Evolutionary conservation across 2,888 invertebrate genomes (phyloP).

Genomic region (Dolomedes plantarius): DNA sequence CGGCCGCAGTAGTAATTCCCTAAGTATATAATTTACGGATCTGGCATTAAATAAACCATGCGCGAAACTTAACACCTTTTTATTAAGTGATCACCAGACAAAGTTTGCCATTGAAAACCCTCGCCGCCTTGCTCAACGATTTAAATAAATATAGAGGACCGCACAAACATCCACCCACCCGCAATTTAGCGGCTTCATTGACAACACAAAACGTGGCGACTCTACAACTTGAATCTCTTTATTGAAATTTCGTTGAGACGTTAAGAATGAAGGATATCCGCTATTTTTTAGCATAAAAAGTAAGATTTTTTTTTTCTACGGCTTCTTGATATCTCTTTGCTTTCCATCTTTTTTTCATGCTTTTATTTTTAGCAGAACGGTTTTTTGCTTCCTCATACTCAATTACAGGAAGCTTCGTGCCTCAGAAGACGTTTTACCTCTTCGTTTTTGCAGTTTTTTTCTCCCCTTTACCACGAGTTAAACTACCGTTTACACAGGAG

Average conservation of each 20-base stretch:
- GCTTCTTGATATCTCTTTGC: not conserved
- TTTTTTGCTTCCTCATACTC: conserved; percentile 16
- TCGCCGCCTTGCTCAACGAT: conserved; percentile 3
- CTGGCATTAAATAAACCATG: not conserved
- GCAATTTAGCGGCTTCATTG: conserved; percentile 20
- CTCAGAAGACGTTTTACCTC: conserved; percentile 13
- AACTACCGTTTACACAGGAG: conserved; percentile 2
- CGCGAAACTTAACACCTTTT: conserved; percentile 10
- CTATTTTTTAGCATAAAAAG: conserved; percentile 12
- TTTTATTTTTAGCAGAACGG: not conserved
- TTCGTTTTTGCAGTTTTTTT: conserved; percentile 4
- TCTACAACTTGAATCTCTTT: conserved; percentile 10
- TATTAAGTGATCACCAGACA: not conserved
- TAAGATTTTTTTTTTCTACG: not conserved
- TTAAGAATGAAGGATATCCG: not conserved
- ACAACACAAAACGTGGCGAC: not conserved
- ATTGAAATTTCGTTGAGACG: conserved; percentile 18
- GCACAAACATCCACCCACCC: not conserved
- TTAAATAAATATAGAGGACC: conserved; percentile 11
- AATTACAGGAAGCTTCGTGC: conserved; percentile 22
- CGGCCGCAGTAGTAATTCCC: not conserved
- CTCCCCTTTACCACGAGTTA: not conserved
- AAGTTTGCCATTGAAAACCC: conserved; percentile 11
- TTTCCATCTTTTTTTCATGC: conserved; percentile 2
- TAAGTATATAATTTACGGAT: not conserved